These are phyloP conservation scores for Gadopsis marmoratus DNA, from an alignment of 2,797 vertebrate species.

Conservation along the genomic window DNA sequence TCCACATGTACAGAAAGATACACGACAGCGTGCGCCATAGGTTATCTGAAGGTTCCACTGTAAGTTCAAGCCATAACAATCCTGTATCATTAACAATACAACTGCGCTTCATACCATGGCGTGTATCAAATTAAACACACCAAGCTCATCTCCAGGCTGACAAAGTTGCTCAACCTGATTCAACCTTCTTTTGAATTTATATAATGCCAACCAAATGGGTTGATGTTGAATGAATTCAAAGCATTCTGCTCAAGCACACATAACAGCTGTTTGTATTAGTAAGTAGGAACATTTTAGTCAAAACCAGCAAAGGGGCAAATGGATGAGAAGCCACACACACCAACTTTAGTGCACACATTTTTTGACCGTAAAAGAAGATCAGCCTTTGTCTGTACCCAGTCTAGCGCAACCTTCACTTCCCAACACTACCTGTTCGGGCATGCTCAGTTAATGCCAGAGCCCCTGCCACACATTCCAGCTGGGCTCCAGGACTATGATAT, in stretches of 20 bases:
- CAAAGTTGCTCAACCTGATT: slow-evolving; percentile 56
- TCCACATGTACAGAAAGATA: slow-evolving; percentile 1
- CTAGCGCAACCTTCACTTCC: slow-evolving; percentile 13
- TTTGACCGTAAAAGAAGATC: slow-evolving; percentile 4
- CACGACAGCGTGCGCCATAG: neutral
- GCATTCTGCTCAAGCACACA: neutral
- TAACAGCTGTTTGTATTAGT: neutral
- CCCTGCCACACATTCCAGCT: slow-evolving; percentile 65
- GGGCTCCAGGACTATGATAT: slow-evolving; percentile 28
- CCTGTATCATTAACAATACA: neutral
- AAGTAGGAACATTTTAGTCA: neutral
- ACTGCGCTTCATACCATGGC: neutral
- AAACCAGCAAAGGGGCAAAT: neutral
- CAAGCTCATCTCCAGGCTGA: neutral
- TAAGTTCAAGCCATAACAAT: neutral
- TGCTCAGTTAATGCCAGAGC: slow-evolving; percentile 49
- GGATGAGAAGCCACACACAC: neutral
- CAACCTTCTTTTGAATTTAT: slow-evolving; percentile 1
- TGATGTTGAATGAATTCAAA: slow-evolving; percentile 11
- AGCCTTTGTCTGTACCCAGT: slow-evolving; percentile 17
- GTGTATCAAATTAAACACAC: neutral
- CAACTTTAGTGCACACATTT: neutral
- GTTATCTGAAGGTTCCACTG: slow-evolving; percentile 6
- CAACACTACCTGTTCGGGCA: slow-evolving; percentile 57
- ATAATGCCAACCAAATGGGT: neutral